Percentiles rank a stretch among this genome's conserved stretches.
phyloP scores from a whole-genome alignment of 2,888 invertebrate species.

The Cheilosia vulpina region DNA sequence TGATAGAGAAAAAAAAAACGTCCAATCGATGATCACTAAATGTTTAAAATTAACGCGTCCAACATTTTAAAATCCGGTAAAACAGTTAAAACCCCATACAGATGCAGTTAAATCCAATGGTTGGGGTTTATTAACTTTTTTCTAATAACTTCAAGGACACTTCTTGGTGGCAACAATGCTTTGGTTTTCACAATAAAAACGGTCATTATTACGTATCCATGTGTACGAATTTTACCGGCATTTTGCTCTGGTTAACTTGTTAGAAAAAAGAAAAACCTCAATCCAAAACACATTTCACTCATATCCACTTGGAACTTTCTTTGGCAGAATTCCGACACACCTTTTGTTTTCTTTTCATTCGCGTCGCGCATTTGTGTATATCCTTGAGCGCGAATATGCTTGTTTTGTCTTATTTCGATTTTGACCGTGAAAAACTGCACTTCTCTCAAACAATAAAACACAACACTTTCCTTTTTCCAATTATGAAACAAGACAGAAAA shows the following conservation, averaged over 20 bases:
- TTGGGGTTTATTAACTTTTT: background rate
- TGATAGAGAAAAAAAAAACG: no score
- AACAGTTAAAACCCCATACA: background rate
- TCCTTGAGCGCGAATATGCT: conserved; percentile 51
- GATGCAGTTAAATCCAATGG: background rate
- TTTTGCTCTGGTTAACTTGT: background rate
- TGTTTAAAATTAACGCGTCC: no score
- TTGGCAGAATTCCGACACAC: conserved; percentile 10
- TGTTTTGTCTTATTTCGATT: conserved; percentile 63
- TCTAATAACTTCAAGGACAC: background rate
- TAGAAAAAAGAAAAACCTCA: background rate
- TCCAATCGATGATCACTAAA: no score
- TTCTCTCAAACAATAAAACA: conserved; percentile 63
- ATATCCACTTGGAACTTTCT: conserved; percentile 1
- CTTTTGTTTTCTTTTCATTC: conserved; percentile 30
- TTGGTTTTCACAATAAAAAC: background rate
- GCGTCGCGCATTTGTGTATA: conserved; percentile 19
- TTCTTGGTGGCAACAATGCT: conserved; percentile 13
- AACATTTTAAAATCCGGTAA: no score
- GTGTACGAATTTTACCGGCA: conserved; percentile 14
- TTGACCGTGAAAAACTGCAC: conserved; percentile 71
- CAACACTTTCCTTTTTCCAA: conserved; percentile 73
- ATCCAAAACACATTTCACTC: background rate
- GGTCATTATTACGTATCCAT: background rate
- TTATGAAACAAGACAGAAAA: conserved; percentile 65